Base-by-base conservation (phyloP, 2,888 invertebrate genomes). In the Torymus aiolomorphi region DNA sequence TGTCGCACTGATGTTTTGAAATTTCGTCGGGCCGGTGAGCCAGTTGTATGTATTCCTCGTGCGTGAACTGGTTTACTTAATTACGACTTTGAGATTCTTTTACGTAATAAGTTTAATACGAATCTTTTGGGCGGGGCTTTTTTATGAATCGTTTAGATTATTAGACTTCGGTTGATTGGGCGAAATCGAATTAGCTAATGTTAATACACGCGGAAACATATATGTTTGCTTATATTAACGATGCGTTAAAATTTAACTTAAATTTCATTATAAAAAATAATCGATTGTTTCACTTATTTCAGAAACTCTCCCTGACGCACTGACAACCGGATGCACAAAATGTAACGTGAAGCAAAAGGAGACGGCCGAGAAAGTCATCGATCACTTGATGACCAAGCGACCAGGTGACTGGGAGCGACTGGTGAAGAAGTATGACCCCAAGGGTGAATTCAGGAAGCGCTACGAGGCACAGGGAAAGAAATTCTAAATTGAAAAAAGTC, bases 261-360 rank as follows among this genome's bases (percentile, higher is more conserved):
- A 76, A 31, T 81, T 59, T 83, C 72, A 84, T 84, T 56, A 42
- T 42, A 42, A 42, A 42, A 42, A 42, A 42, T 42, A 42, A 42
- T 42, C 42, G 42, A 42, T 42, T 5, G 42, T 42, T 42, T 42
- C 8, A 42, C 42, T 65, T 70, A 49, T 72, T 80, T 69, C 91
- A 95, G 95, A 93, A 87, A 92, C 94, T 83, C 91, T 95, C 13
- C 95, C 95, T 8, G 95, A 95, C 90, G 95, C 95, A 0, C 87
- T 95, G 72, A 89, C 92, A 83, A 94, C 94, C 42, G 94, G 93
- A 84, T 95, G 95, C 88, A 88, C 91, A 16, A 92, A 94, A 70
- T 95, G 95, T 87, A 94, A 94, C 56, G 92, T 93, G 42, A 92
- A 93, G 76, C 95, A 95, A 89, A 94, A 93, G 89, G 90, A 89